These are phyloP conservation scores for Stomatorhinus walkeri DNA, from an alignment of 2,797 vertebrate genomes.

Conservation along the genomic window DNA sequence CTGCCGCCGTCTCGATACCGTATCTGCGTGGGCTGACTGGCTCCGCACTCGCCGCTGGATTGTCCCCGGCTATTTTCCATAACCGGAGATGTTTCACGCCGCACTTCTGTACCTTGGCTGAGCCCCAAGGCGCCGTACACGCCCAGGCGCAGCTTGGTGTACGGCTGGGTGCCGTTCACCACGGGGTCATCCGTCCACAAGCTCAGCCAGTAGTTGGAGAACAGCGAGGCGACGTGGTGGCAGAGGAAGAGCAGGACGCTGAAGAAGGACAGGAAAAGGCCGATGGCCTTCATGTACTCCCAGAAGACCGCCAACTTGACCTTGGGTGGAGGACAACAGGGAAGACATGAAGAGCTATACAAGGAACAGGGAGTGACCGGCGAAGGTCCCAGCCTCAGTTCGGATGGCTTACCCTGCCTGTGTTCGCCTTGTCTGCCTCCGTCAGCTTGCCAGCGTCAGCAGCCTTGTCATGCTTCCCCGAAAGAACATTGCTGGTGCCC, in stretches of 20 bases:
- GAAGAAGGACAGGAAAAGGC: slow-evolving; percentile 67
- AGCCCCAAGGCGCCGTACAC: slow-evolving; percentile 81
- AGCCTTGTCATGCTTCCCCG: slow-evolving; percentile 38
- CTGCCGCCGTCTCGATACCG: neutral
- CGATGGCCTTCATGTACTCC: slow-evolving; percentile 88
- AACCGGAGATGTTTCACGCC: neutral
- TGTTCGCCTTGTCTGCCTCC: slow-evolving; percentile 84
- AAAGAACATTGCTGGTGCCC: slow-evolving; percentile 34
- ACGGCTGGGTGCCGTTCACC: slow-evolving; percentile 80
- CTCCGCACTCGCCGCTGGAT: neutral
- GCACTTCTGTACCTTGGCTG: slow-evolving; percentile 67
- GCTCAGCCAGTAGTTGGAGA: slow-evolving; percentile 94
- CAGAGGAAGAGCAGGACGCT: slow-evolving; percentile 77
- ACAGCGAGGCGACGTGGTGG: slow-evolving; percentile 72
- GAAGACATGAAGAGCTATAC: neutral
- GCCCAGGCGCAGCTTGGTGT: slow-evolving; percentile 67
- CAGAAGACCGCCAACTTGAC: slow-evolving; percentile 84
- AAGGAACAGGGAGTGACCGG: neutral
- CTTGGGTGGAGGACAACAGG: slow-evolving; percentile 45
- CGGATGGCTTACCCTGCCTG: slow-evolving; percentile 66
- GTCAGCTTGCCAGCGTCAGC: slow-evolving; percentile 71
- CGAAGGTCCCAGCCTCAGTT: neutral
- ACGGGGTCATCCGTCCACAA: slow-evolving; percentile 88
- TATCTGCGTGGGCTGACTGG: neutral
- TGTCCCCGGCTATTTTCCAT: neutral